Evolutionary conservation across 1,140 invertebrate species (phyloP), one percentile per base, ranked within the genome.

Genomic region (Stegodyphus mimosarum): DNA sequence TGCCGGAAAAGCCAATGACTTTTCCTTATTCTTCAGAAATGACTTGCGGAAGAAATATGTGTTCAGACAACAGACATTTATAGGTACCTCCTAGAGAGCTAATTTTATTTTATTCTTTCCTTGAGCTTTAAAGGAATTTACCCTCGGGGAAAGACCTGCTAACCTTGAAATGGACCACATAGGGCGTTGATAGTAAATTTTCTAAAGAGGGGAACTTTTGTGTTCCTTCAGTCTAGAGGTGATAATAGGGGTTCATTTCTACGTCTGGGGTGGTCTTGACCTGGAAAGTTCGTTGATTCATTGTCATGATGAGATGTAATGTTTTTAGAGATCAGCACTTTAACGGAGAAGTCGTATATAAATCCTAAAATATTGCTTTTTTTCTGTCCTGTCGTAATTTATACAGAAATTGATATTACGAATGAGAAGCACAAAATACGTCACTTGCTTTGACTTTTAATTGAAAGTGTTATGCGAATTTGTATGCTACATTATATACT

Each of bases 171-270:
- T 69, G 17, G 76, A 78, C 76, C 64, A 78, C 64, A 69, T 78
- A 67, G 64, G 63, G 64, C 50, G 49, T 69, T 78, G 76, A 52
- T 69, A 63, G 74, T 76, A 76, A 76, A 76, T 76, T 76, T 76
- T 76, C 52, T 76, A 64, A 76, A 76, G 64, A 78, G 76, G 63
- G 49, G 33, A 69, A 18, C 63, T 69, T 78, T 78, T 69, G 76
- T 78, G 76, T 64, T 78, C 11, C 18, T n/a, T 71, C 33, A n/a
- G 69, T 11, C 69, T 71, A 17, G 66, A 77, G 63, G 75, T 77
- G 75, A 77, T 77, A 77, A 77, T 77, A 77, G 76, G 64, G 76
- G 76, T 64, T 50, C 52, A 76, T 76, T 76, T 55, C 64, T 50
- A 50, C 76, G 18, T 69, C 60, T 77, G 13, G 63, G 64, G 75